Evolutionary conservation across 92 coral and sea anemone genomes (phyloP), one percentile per base, ranked within the genome.

Genomic region (Palythoa grandiflora): DNA sequence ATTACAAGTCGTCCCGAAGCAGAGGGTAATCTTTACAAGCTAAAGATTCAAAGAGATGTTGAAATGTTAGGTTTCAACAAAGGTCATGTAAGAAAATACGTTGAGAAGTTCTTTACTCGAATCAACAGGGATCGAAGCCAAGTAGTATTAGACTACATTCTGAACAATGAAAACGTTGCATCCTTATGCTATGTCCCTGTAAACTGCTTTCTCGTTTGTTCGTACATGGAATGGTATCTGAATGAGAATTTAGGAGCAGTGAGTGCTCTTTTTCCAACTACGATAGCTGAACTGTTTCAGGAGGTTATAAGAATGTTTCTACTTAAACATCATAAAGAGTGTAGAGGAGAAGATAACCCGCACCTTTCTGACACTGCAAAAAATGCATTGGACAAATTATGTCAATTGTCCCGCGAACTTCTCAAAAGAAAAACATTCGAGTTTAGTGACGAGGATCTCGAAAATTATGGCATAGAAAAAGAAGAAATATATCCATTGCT

Each of bases 1-100:
- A 39, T 73, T 15, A 73, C 77, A 73, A 73, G 48, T 73, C 77
- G 77, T 15, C 77, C 77, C 9, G 77, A 73, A 73, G 52, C 77
- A 73, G 77, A 73, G 53, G 47, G 12, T 19, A 10, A 37, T 10
- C 50, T 71, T 35, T 35, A 8, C 1, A 10, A 36, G 0, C 16
- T 71, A 3, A 71, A 71, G 50, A 6, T 73, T 38, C 52, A 73
- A 15, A 73, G 77, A 73, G 77, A 17, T 15, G 77, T 73, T 73
- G 77, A 73, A 73, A 73, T 73, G 12, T 73, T 73, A 39, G 77
- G 77, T 0, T 73, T 73, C 39, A 40, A 38, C 3, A 3, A 38
- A 0, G 17, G 0, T 38, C 0, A 73, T 2, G 54, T 73, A 10
- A 8, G n/a, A 75, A n/a, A 4, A 5, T 75, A 75, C 36, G 20